Base-by-base conservation (phyloP, 2,888 invertebrate genomes). In the Biston stratarius region DNA sequence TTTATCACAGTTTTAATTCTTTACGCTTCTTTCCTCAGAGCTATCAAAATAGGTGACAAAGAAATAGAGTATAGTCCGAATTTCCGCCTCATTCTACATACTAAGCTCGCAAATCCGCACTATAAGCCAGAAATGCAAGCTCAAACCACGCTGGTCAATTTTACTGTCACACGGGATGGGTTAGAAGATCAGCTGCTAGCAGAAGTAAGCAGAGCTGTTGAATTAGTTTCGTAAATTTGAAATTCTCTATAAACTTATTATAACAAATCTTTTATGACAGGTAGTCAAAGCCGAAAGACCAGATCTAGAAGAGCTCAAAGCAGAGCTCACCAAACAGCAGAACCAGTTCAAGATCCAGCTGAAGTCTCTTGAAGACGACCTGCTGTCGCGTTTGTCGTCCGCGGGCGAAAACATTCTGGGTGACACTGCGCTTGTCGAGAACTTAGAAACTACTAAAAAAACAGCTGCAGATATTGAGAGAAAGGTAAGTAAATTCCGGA, bases 71-170 rank as follows among this genome's bases (percentile, higher is more conserved):
- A 98, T 85, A 97, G 98, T 91, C 94, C 96, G 6, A 95, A 94
- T 64, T 99, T 99, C 85, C 96, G 97, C 49, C 93, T 99, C 5
- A 97, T 99, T 74, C 91, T 99, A 33, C 99, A 99, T 80, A 99
- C 99, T 0, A 99, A 99, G 92, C 89, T 99, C 76, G 99, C 99
- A 0, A 99, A 99, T 94, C 99, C 99, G 11, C 99, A 99, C 93
- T 99, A 99, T 87, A 98, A 99, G 85, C 99, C 99, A 0, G 99
- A 99, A 94, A 98, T 99, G 97, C 99, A 99, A 92, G 99, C 99
- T 12, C 99, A 99, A 93, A 98, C 98, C 0, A 99, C 99, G 1
- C 94, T 99, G 67, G 99, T 99, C 73, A 99, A 99, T 92, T 99
- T 99, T 83, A 99, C 99, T 10, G 99, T 99, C 8, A 99, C 99